Base-by-base conservation (phyloP, 2,888 invertebrate species). In the Eugnorisma glareosa region DNA sequence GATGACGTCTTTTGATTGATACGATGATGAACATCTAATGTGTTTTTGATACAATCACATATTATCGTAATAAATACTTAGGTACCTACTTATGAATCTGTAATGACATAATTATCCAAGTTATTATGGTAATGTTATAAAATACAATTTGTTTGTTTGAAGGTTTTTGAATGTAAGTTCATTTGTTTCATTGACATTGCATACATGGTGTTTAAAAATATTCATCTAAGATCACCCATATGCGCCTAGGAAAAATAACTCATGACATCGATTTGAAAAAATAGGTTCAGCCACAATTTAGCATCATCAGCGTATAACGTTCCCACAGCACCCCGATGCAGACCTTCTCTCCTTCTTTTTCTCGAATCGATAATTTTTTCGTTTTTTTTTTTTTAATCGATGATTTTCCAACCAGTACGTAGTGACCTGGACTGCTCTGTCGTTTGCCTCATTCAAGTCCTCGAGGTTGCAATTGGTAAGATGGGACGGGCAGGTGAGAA, bases 41-140 rank as follows among this genome's bases (percentile, higher is more conserved):
- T 70, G 57, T 78, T 82, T 81, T 78, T 81, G 71, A 77, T 81
- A 80, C 70, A 80, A 80, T 71, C 67, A 15, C 57, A 63, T 28
- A 76, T 43, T 45, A 63, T 31, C 13, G 1, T 45, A 37, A 68
- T 76, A 67, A 57, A 76, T 77, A 77, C 45, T 48, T 61, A 35
- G 18, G 59, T 76, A 40, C 21, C 28, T 73, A 63, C 54, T 57
- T 79, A 63, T 45, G 67, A 63, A 74, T 74, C 54, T 57, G 24
- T 64, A 79, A 79, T 79, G 57, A 66, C 57, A 81, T 59, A 61
- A 77, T 72, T 77, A 72, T 77, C 4, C 11, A 37, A 54, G 59
- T 81, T 69, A 69, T 77, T 81, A 67, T 35, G 54, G 35, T 67
- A 68, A 77, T 48, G 45, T 37, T 61, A 51, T 45, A 59, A 54